Evolutionary conservation across 2,888 invertebrate species (phyloP), one percentile per base, ranked within the genome.

Genomic region (Ophraella communa): DNA sequence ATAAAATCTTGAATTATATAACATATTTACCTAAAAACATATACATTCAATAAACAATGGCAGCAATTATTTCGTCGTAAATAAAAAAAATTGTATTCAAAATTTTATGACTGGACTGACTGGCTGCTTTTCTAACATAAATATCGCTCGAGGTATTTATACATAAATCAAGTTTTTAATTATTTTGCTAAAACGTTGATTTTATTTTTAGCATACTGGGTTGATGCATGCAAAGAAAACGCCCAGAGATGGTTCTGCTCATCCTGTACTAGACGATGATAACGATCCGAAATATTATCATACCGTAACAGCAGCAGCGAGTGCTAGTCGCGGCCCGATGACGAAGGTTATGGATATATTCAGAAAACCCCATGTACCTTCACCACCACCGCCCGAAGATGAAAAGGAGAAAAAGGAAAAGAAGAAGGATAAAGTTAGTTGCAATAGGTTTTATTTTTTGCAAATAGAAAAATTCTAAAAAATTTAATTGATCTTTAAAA

Each of bases 291-390:
- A 90, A 86, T 91, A 91, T 80, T 91, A 90, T 78, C 91, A 91
- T 78, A 91, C 91, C 35, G 86, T 91, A 67, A 89, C 90, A 4
- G 90, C 87, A 8, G 90, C 66, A 8, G 78, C 80, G 20, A 88
- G 90, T 0, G 86, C 88, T 72, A 84, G 83, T 71, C 83, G 87
- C 70, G 91, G 92, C 73, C 92, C 95, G 2, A 94, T 95, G 85
- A 91, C 92, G 69, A 95, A 94, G 85, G 94, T 95, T 58, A 94
- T 94, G 89, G 95, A 95, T 82, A 91, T 95, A 79, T 95, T 95
- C 83, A 88, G 95, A 65, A 89, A 89, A 82, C 86, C 91, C 71
- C 90, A 90, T 67, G 89, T 88, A 71, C 87, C 87, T 89, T 89
- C 3, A 88, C 89, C 1, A 0, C 58, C 56, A 4, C 59, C 64